Evolutionary conservation across 1,140 invertebrate species (phyloP).

Genomic region (Paralvinella palmiformis): DNA sequence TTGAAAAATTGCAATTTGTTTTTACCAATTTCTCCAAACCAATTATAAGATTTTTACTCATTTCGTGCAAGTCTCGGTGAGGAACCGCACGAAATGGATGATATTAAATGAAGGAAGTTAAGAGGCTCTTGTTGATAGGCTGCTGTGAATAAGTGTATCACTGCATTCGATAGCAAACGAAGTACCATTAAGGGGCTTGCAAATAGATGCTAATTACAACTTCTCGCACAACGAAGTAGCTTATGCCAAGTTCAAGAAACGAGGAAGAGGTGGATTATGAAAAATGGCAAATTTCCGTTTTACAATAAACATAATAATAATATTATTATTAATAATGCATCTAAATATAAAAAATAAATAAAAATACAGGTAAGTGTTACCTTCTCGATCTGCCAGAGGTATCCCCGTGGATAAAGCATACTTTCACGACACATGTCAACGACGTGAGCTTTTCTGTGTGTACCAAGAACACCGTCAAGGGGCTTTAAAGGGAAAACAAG

Average conservation of each 20-base stretch:
- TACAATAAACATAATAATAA: neutral
- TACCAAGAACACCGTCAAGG: conserved; percentile 40
- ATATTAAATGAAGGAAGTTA: no score
- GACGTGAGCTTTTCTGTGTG: conserved; percentile 40
- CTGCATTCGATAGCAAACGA: no score
- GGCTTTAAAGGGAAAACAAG: conserved; percentile 29
- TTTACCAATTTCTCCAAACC: no score
- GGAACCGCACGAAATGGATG: no score
- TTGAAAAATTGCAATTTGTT: no score
- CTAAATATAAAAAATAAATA: no score
- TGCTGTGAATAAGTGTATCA: no score
- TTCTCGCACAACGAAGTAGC: neutral
- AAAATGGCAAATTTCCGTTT: conserved; percentile 16
- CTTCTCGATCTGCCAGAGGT: conserved; percentile 44
- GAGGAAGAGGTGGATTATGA: neutral
- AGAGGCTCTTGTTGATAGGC: no score
- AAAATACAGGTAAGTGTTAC: conserved; percentile 14
- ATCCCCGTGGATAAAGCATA: conserved; percentile 41
- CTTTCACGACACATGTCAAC: conserved; percentile 40
- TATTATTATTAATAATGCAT: neutral
- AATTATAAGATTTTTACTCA: no score
- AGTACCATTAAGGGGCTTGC: no score
- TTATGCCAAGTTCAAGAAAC: neutral
- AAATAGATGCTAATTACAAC: neutral
- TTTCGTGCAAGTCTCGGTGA: no score